Conservation (phyloP, 2,797 vertebrate species). For the Meriones psammophilus region DNA sequence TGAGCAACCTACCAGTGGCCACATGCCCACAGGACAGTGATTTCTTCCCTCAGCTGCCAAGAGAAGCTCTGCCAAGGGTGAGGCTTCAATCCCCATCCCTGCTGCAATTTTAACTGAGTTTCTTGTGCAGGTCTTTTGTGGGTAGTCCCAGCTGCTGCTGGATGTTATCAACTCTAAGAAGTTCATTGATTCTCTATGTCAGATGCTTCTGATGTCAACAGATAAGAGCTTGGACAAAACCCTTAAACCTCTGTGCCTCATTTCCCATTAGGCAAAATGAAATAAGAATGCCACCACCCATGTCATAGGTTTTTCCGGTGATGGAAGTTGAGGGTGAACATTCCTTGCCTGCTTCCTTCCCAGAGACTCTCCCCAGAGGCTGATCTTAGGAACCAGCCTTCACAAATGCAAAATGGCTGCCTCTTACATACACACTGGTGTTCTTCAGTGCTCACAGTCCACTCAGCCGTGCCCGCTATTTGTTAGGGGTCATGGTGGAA, state of each 20-base stretch:
- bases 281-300: not conserved
- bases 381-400: not conserved
- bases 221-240: not conserved
- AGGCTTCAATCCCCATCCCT: not conserved
- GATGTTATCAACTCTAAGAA: not conserved
- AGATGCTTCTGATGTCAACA: not conserved
- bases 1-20: not conserved
- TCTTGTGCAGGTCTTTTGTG: not conserved
- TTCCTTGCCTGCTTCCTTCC: not conserved
- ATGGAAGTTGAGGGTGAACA: not conserved
- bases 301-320: not conserved
- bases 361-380: not conserved
- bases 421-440: too few relatives aligned
- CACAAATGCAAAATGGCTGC: rapidly evolving
- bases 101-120: not conserved
- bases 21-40: not conserved
- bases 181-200: not conserved
- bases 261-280: not conserved
- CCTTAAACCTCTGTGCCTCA: not conserved
- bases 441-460: rapidly evolving
- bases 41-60: not conserved
- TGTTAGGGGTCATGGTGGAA: rapidly evolving
- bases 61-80: too few relatives aligned
- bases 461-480: rapidly evolving
- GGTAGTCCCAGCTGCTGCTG: not conserved